These are phyloP conservation scores for Trogon surrucura DNA, from an alignment of 2,113 vertebrate species.

Conservation along the genomic window DNA sequence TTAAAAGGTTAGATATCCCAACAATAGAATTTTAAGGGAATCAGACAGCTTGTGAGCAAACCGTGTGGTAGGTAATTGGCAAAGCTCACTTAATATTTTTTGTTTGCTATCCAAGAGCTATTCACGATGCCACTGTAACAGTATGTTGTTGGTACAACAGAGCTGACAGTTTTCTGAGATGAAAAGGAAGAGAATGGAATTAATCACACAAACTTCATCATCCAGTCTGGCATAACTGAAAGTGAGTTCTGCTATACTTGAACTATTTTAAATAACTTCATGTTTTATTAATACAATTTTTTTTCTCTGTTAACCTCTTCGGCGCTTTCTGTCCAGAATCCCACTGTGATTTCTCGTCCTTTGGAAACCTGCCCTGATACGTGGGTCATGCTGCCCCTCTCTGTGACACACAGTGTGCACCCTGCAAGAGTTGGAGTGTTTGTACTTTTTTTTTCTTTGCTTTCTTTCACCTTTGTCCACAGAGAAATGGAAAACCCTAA, in stretches of 20 bases:
- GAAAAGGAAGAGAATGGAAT: slow-evolving; percentile 65
- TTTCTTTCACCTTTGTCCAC: not conserved
- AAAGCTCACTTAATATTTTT: slow-evolving; percentile 67
- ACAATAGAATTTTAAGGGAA: slow-evolving; percentile 46
- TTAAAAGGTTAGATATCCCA: slow-evolving; percentile 59
- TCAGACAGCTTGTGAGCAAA: slow-evolving; percentile 57
- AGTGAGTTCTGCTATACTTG: slow-evolving; percentile 47
- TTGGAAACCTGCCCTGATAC: not conserved
- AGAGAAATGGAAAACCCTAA: not conserved
- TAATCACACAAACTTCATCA: slow-evolving; percentile 66
- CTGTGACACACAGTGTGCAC: fast-evolving
- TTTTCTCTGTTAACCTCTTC: slow-evolving; percentile 37
- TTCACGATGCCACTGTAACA: slow-evolving; percentile 62
- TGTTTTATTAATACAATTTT: slow-evolving; percentile 47
- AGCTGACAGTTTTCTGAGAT: slow-evolving; percentile 69
- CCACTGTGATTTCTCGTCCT: not conserved
- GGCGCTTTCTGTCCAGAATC: not conserved
- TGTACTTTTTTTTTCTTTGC: no score
- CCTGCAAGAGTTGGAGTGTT: not conserved
- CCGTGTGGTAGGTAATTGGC: slow-evolving; percentile 67
- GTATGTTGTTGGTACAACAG: slow-evolving; percentile 68
- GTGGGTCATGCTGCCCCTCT: not conserved
- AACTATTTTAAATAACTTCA: slow-evolving; percentile 55
- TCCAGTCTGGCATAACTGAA: slow-evolving; percentile 65
- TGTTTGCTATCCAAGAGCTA: slow-evolving; percentile 67